phyloP scores from a whole-genome alignment of 2,888 invertebrate species.

The Epirrhoe tristata region DNA sequence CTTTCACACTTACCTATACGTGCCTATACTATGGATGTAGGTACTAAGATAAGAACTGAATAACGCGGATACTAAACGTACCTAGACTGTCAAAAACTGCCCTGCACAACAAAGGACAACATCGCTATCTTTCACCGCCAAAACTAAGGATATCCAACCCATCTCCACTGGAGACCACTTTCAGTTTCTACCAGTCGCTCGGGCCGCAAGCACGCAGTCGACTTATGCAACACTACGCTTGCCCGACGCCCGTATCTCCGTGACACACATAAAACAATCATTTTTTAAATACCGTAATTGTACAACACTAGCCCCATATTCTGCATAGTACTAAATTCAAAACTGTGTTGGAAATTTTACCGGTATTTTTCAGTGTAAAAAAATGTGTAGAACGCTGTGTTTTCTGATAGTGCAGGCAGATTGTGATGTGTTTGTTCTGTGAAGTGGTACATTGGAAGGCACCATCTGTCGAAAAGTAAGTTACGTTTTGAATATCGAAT shows the following conservation, averaged over 20 bases:
- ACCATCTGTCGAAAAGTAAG: constrained; percentile 85
- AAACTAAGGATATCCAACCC: constrained; percentile 37
- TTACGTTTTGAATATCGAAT: constrained; percentile 22
- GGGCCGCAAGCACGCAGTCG: constrained; percentile 66
- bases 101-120: constrained; percentile 39
- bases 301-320: constrained; percentile 32
- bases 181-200: constrained; percentile 75
- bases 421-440: constrained; percentile 73
- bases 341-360: constrained; percentile 36
- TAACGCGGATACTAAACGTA: background rate
- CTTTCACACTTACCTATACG: background rate
- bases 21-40: background rate
- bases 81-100: background rate
- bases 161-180: constrained; percentile 62
- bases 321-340: constrained; percentile 23
- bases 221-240: constrained; percentile 60
- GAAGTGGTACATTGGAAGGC: constrained; percentile 66
- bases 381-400: constrained; percentile 67
- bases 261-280: constrained; percentile 66
- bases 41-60: background rate
- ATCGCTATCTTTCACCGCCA: constrained; percentile 26
- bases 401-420: constrained; percentile 53
- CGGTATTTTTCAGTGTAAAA: constrained; percentile 39
- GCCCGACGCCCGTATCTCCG: constrained; percentile 75
- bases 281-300: constrained; percentile 41